Percentiles rank a stretch among this genome's conserved stretches.
Evolutionary conservation across 1,140 invertebrate genomes (phyloP).

Genomic region (Apis mellifera): DNA sequence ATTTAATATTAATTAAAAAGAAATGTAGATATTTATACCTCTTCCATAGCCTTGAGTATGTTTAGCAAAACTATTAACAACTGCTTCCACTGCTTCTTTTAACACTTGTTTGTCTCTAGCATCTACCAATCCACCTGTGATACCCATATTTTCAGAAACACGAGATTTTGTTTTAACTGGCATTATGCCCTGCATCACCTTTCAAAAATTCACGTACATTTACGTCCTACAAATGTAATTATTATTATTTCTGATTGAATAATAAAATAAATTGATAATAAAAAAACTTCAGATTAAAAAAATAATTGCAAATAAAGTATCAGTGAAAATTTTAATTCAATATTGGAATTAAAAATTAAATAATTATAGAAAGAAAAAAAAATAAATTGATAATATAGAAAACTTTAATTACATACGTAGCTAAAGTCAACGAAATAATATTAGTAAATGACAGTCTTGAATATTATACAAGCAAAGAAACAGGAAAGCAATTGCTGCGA

Average conservation of each 20-base stretch:
- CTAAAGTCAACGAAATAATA: conserved; percentile 28
- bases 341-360: neutral
- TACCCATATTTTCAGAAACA: conserved; percentile 78
- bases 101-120: conserved; percentile 87
- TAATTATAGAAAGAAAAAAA: neutral
- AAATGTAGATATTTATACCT: conserved; percentile 80
- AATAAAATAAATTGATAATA: neutral
- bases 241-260: neutral
- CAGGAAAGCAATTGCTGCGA: conserved; percentile 14
- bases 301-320: neutral
- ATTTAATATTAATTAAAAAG: conserved; percentile 12
- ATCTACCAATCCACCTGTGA: conserved; percentile 81
- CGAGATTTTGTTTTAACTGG: conserved; percentile 79
- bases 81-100: conserved; percentile 89
- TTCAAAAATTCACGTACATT: conserved; percentile 66
- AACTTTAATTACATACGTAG: conserved; percentile 23
- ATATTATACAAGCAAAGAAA: conserved; percentile 32
- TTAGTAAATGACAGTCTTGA: conserved; percentile 32
- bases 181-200: conserved; percentile 78
- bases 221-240: conserved; percentile 61
- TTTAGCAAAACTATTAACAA: conserved; percentile 90
- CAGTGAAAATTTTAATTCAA: neutral
- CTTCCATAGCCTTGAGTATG: conserved; percentile 89
- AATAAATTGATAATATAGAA: neutral
- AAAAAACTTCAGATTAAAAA: neutral